A percentile compares a stretch with the other conserved stretches of the same genome.
phyloP scores from a whole-genome alignment of 1,140 invertebrate species.

The Lucilia cuprina region DNA sequence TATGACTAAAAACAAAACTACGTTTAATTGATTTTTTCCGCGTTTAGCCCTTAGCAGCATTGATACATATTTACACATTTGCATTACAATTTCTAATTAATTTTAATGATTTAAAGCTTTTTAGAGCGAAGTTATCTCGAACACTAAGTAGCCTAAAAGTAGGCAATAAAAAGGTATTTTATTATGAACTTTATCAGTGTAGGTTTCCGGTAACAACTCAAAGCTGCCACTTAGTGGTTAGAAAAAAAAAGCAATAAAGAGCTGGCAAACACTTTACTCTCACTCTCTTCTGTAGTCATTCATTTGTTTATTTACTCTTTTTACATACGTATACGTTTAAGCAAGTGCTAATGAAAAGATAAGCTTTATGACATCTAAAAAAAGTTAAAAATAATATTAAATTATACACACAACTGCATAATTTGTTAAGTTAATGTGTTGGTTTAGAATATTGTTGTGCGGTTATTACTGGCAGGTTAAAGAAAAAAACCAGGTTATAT shows the following conservation, averaged over 20 bases:
- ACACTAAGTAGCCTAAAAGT: not conserved
- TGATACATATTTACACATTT: not conserved
- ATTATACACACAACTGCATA: not conserved
- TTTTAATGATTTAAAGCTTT: not conserved
- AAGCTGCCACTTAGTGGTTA: not conserved
- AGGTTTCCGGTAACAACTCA: not conserved
- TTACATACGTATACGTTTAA: not conserved
- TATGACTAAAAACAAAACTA: too few relatives aligned
- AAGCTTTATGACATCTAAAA: conserved; percentile 33
- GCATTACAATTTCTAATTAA: not conserved
- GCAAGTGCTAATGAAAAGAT: conserved; percentile 36
- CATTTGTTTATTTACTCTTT: not conserved
- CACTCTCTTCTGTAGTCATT: not conserved
- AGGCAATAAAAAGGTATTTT: conserved; percentile 3
- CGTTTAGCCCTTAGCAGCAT: too few relatives aligned
- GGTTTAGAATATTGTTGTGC: not conserved
- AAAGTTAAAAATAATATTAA: not conserved
- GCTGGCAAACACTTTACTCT: not conserved
- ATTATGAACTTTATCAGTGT: not conserved
- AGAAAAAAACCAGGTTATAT: not conserved
- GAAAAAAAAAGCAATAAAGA: not conserved
- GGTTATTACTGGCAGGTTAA: not conserved
- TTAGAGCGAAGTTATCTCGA: not conserved
- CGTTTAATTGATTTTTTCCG: too few relatives aligned
- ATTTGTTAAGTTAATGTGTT: conserved; percentile 7